Percentiles rank a stretch among this genome's conserved stretches.
Conservation (phyloP, 1,140 invertebrate genomes). For the Drosophila littoralis region DNA sequence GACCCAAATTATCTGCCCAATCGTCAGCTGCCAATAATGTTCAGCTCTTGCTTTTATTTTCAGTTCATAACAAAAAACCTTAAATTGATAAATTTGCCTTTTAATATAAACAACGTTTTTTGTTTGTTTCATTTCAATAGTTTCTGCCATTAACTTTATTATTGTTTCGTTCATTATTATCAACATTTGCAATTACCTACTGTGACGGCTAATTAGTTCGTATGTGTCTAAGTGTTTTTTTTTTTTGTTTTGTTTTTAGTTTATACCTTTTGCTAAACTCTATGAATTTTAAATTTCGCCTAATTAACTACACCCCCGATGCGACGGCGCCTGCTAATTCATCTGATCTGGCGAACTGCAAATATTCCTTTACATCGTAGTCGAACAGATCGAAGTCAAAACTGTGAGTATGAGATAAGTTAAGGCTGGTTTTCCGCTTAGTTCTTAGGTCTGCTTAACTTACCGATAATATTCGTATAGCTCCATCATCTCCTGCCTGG, state of each 20-base stretch:
- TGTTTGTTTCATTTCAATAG: background rate
- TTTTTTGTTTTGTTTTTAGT: constrained; percentile 47
- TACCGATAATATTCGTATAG: constrained; percentile 93
- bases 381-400: constrained; percentile 94
- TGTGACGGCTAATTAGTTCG: constrained; percentile 71
- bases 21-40: background rate
- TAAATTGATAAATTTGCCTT: background rate
- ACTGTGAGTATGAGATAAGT: constrained; percentile 85
- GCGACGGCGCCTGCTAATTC: constrained; percentile 67
- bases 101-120: background rate
- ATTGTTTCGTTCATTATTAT: constrained; percentile 81
- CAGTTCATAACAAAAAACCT: background rate
- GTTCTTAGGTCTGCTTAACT: constrained; percentile 37
- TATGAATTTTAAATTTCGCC: constrained; percentile 52
- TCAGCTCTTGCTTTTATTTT: background rate
- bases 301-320: constrained; percentile 48
- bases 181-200: constrained; percentile 82
- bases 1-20: constrained; percentile 23
- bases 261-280: constrained; percentile 59
- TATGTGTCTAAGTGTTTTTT: constrained; percentile 49
- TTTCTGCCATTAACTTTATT: constrained; percentile 71
- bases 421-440: too few species aligned
- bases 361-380: constrained; percentile 90
- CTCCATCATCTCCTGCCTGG: constrained; percentile 89
- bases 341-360: constrained; percentile 87